Percentiles rank a stretch among this genome's conserved stretches.
Evolutionary conservation across 1,140 invertebrate species (phyloP).

Genomic region (Leguminivora glycinivorella): DNA sequence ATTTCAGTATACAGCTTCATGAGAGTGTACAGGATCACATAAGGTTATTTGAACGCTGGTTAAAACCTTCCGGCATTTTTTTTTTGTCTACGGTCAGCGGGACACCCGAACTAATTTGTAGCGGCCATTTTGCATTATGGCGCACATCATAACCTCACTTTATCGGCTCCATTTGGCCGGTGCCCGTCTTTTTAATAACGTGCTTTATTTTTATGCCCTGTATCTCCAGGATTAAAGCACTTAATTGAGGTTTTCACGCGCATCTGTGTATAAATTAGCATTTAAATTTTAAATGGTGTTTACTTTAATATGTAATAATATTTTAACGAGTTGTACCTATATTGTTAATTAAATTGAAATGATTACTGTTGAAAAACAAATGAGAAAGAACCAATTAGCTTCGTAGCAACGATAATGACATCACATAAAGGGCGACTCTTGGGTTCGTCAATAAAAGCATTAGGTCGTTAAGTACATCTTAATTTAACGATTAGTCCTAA

Average conservation of each 20-base stretch:
- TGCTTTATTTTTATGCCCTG: slow-evolving; percentile 71
- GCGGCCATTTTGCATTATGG: slow-evolving; percentile 56
- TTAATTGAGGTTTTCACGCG: slow-evolving; percentile 61
- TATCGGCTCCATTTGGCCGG: slow-evolving; percentile 66
- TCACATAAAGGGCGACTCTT: slow-evolving; percentile 3
- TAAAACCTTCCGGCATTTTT: too few relatives aligned
- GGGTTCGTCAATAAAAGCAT: slow-evolving; percentile 9
- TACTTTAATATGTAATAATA: neutral
- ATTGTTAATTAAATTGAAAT: slow-evolving; percentile 2
- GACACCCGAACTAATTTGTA: slow-evolving; percentile 52
- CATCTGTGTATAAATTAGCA: slow-evolving; percentile 46
- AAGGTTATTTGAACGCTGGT: too few relatives aligned
- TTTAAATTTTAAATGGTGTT: slow-evolving; percentile 31
- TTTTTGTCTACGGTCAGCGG: too few relatives aligned
- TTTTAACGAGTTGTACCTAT: neutral
- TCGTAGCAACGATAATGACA: slow-evolving; percentile 10
- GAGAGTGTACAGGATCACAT: too few relatives aligned
- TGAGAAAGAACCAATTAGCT: neutral
- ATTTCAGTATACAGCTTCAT: too few relatives aligned
- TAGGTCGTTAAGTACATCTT: slow-evolving; percentile 17
- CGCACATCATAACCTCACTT: slow-evolving; percentile 58
- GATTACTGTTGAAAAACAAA: neutral
- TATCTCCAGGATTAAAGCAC: slow-evolving; percentile 59
- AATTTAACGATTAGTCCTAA: slow-evolving; percentile 50
- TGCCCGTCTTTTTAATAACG: slow-evolving; percentile 69